These are phyloP conservation scores for Crypturellus tataupa DNA, from an alignment of 2,797 vertebrate species.

Conservation along the genomic window DNA sequence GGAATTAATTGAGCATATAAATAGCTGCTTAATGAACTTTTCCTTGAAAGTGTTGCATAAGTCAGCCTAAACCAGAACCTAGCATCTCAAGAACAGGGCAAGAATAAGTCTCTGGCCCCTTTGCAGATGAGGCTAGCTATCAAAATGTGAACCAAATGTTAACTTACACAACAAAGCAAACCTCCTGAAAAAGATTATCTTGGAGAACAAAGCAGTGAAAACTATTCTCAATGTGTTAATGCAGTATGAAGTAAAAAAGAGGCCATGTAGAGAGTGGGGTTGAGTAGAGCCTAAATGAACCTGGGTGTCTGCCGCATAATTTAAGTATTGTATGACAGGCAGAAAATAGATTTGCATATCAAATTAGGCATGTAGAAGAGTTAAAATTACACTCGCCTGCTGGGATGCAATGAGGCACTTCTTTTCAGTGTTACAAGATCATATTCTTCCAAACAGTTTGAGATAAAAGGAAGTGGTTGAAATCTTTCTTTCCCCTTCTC, in stretches of 20 bases:
- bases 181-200: background rate
- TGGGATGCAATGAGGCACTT: slow-evolving; percentile 30
- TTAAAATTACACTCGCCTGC: background rate
- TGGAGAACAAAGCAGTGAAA: background rate
- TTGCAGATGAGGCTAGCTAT: background rate
- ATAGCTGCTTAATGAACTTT: slow-evolving; percentile 24
- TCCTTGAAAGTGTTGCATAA: slow-evolving; percentile 25
- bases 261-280: background rate
- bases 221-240: background rate
- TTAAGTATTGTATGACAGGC: background rate
- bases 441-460: slow-evolving; percentile 49
- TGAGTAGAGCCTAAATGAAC: background rate
- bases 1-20: slow-evolving; percentile 26
- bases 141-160: slow-evolving; percentile 16
- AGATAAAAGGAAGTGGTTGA: slow-evolving; percentile 71
- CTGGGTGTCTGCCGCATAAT: background rate
- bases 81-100: background rate
- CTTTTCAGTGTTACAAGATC: slow-evolving; percentile 37
- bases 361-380: slow-evolving; percentile 38
- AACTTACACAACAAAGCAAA: background rate
- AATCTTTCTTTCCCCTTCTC: slow-evolving; percentile 66
- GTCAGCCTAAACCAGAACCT: background rate
- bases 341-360: slow-evolving; percentile 42
- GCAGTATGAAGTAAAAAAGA: background rate
- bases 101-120: background rate